Evolutionary conservation across 2,113 vertebrate species (phyloP), one percentile per base, ranked within the genome.

Genomic region (Origma solitaria): DNA sequence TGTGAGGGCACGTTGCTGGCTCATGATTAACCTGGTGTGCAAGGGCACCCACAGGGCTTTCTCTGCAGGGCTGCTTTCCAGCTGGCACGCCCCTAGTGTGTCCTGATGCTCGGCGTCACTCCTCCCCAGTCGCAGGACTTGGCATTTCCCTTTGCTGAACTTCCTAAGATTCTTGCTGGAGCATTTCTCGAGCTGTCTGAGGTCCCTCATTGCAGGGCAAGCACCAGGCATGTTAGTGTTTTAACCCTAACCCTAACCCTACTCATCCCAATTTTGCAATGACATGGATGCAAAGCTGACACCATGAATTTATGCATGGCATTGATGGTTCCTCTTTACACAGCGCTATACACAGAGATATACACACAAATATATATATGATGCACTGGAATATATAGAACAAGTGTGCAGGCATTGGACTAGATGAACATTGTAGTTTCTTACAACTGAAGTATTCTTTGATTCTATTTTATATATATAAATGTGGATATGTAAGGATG

Each of bases 361-460:
- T 0, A 60, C 16, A 64, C 33, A 62, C 11, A 73, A 61, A 65
- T 8, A 33, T 9, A 35, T 5, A 8, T 53, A 31, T 20, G 45
- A 60, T 44, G 33, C 24, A 7, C 42, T 83, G 31, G 20, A 88
- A 38, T 61, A 42, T 12, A n/a, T 2, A 86, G 23, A 83, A 78
- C 9, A 71, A 15, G 9, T 3, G 1, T 15, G 30, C 6, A 66
- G 8, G 17, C 14, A 57, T 27, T 65, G 40, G 23, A 57, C 30
- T 57, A 33, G 19, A 27, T 42, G 9, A 47, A 14, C 0, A 0
- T 6, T 35, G 28, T 13, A n/a, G 5, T 40, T 20, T 8, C 23
- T 83, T 60, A 16, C 20, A 51, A 33, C 6, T 28, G 13, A 71
- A 83, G 40, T 27, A 15, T 25, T 28, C 24, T 30, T 17, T 24